A percentile compares a stretch with the other conserved stretches of the same genome.
Evolutionary conservation across 2,113 vertebrate genomes (phyloP).

Genomic region (Anolis carolinensis): DNA sequence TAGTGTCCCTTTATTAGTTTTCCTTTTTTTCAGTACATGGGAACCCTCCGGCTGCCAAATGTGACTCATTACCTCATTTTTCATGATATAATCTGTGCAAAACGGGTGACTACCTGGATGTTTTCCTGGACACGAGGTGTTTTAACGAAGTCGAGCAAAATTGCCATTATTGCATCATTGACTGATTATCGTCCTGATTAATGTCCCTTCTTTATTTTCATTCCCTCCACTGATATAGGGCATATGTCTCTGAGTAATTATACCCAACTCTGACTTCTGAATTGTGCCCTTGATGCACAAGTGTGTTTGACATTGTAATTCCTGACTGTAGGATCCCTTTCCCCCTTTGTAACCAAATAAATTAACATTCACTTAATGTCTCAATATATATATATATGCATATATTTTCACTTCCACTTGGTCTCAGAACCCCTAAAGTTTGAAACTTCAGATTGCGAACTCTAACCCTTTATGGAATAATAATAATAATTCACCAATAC

Average conservation of each 20-base stretch:
- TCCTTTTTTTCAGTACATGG: slow-evolving; percentile 45
- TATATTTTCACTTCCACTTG: background rate
- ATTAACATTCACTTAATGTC: background rate
- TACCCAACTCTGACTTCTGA: slow-evolving; percentile 48
- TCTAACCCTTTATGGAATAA: background rate
- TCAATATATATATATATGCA: no score
- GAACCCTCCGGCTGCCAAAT: slow-evolving; percentile 73
- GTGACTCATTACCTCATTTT: slow-evolving; percentile 80
- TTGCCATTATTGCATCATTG: slow-evolving; percentile 72
- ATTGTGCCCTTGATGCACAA: slow-evolving; percentile 45
- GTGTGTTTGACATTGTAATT: slow-evolving; percentile 24
- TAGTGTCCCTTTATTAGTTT: slow-evolving; percentile 79
- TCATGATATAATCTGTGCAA: slow-evolving; percentile 76
- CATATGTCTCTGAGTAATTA: slow-evolving; percentile 63
- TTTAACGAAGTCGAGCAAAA: slow-evolving; percentile 71
- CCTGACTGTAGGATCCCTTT: background rate
- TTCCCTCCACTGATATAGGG: slow-evolving; percentile 69
- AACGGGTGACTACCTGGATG: slow-evolving; percentile 74
- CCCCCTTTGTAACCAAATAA: slow-evolving; percentile 4
- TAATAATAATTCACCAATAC: no score
- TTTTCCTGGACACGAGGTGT: slow-evolving; percentile 71
- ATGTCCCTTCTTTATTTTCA: slow-evolving; percentile 74
- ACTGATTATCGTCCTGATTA: slow-evolving; percentile 78
- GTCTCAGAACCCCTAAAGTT: background rate
- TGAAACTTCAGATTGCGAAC: background rate